A percentile compares a stretch with the other conserved stretches of the same genome.
Conservation (phyloP, 2,113 vertebrate genomes). For the Psephotus haematonotus region DNA sequence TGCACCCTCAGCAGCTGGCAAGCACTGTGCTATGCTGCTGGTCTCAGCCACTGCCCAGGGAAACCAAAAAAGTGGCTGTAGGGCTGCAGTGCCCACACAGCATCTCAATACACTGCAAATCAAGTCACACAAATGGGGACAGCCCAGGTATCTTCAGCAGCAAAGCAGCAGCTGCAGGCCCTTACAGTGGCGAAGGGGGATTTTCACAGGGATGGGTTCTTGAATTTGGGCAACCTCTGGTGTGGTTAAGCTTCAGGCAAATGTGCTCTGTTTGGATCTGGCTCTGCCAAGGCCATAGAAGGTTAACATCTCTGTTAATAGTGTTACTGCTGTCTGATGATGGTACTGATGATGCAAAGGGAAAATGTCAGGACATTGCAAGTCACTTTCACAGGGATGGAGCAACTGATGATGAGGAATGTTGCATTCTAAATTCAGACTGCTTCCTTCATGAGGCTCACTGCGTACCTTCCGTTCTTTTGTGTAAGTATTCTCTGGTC, state of each 20-base stretch:
- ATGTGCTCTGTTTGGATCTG: not conserved
- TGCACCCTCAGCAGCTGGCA: not conserved
- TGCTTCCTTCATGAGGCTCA: not conserved
- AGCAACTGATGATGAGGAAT: not conserved
- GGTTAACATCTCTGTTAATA: not conserved
- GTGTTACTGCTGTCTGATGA: not conserved
- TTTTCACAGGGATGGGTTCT: not conserved
- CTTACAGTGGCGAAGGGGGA: not conserved
- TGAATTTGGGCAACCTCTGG: not conserved
- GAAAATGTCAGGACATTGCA: not conserved
- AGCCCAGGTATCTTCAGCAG: not conserved
- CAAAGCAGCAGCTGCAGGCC: not conserved
- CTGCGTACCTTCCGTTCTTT: not conserved
- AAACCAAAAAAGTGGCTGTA: not conserved
- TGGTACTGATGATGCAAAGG: not conserved
- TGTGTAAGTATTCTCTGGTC: not conserved
- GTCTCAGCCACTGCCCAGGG: rapidly evolving
- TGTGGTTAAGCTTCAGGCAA: not conserved
- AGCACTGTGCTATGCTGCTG: not conserved
- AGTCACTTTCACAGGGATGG: not conserved
- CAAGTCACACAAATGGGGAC: rapidly evolving
- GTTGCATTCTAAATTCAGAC: not conserved
- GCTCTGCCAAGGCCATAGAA: not conserved
- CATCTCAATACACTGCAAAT: rapidly evolving
- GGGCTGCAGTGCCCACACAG: rapidly evolving